Percentiles rank a stretch among this genome's conserved stretches.
Evolutionary conservation across 2,113 vertebrate species (phyloP).

Genomic region (Osmerus eperlanus): DNA sequence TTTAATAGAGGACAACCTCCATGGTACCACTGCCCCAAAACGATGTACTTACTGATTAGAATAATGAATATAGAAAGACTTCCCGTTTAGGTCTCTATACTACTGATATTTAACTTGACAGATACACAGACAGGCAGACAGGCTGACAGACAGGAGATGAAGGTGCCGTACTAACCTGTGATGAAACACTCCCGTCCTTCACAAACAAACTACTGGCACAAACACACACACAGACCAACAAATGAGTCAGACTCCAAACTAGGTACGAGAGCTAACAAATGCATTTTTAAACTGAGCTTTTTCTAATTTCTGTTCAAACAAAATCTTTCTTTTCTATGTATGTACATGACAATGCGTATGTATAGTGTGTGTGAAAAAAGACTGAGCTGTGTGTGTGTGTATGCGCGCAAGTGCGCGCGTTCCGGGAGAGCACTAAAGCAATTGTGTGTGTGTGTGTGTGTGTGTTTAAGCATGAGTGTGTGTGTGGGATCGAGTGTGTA

Average conservation of each 20-base stretch:
- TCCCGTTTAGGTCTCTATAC: conserved; percentile 75
- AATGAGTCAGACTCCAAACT: conserved; percentile 47
- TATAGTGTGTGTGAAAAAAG: conserved; percentile 37
- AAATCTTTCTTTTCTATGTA: conserved; percentile 47
- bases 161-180: conserved; percentile 5
- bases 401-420: conserved; percentile 5
- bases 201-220: conserved; percentile 72
- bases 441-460: conserved; percentile 1
- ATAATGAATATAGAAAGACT: conserved; percentile 52
- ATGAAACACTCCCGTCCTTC: conserved; percentile 63
- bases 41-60: conserved; percentile 45
- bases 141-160: conserved; percentile 49
- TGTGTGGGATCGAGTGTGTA: conserved; percentile 12
- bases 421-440: not conserved
- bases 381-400: not conserved
- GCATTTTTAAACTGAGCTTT: conserved; percentile 59
- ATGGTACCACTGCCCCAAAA: conserved; percentile 41
- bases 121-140: conserved; percentile 52
- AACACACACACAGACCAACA: conserved; percentile 36
- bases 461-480: not conserved
- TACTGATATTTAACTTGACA: conserved; percentile 79
- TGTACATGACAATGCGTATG: conserved; percentile 45
- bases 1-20: conserved; percentile 58
- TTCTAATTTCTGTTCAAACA: conserved; percentile 61
- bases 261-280: conserved; percentile 72